phyloP scores from a whole-genome alignment of 2,888 invertebrate species.

The Palloptera scutellata region DNA sequence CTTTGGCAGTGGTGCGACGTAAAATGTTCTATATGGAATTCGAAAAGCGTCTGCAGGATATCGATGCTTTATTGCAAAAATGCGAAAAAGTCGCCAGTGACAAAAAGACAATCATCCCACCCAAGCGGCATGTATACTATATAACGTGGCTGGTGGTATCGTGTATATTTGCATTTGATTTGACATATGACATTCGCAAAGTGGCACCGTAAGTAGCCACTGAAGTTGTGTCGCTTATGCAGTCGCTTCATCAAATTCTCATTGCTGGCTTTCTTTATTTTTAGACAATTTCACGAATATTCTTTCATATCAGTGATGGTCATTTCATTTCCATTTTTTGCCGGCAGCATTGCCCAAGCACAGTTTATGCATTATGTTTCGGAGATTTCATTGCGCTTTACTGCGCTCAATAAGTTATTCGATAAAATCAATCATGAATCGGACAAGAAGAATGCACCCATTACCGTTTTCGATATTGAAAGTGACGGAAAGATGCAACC shows the following conservation, averaged over 20 bases:
- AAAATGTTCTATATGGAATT: constrained; percentile 57
- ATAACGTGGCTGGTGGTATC: constrained; percentile 49
- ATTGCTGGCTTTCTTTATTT: constrained; percentile 21
- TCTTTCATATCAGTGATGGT: constrained; percentile 53
- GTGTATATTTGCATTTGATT: constrained; percentile 44
- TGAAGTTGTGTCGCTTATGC: neutral
- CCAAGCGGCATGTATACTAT: constrained; percentile 47
- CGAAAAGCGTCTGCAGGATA: constrained; percentile 49
- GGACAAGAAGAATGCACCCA: constrained; percentile 50
- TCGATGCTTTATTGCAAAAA: constrained; percentile 50
- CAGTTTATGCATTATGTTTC: constrained; percentile 60
- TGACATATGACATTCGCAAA: constrained; percentile 47
- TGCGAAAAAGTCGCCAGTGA: constrained; percentile 48
- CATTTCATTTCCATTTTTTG: constrained; percentile 56
- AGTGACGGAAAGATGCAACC: constrained; percentile 38
- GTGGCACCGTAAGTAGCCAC: constrained; percentile 45
- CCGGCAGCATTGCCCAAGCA: constrained; percentile 56
- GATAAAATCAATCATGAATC: constrained; percentile 58
- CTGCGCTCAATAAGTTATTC: constrained; percentile 55
- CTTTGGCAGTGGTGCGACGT: constrained; percentile 53
- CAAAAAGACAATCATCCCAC: constrained; percentile 39
- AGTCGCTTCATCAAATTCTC: neutral
- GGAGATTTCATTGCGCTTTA: constrained; percentile 58
- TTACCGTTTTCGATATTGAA: constrained; percentile 59
- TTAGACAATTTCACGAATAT: constrained; percentile 47